Percentiles rank a stretch among this genome's conserved stretches.
Evolutionary conservation across 2,888 invertebrate species (phyloP).

Genomic region (Polietes domitor): DNA sequence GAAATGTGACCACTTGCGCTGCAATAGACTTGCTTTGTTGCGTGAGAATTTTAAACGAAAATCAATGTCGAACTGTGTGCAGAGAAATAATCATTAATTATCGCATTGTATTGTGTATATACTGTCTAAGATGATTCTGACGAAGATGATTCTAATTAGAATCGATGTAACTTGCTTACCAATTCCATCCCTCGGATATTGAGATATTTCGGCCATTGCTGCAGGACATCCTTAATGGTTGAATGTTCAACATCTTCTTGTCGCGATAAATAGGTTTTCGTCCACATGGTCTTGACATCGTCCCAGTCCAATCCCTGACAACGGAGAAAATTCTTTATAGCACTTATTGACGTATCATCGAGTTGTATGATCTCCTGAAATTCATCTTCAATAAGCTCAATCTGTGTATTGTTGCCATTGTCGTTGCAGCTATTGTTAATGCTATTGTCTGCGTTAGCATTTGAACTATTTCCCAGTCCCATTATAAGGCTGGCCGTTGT

Average conservation of each 20-base stretch:
- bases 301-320: slow-evolving; percentile 66
- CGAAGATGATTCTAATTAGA: background rate
- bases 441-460: slow-evolving; percentile 35
- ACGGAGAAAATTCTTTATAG: slow-evolving; percentile 65
- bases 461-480: background rate
- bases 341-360: slow-evolving; percentile 63
- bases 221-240: slow-evolving; percentile 57
- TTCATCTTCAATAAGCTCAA: slow-evolving; percentile 54
- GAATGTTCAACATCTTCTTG: slow-evolving; percentile 65
- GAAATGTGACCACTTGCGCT: slow-evolving; percentile 64
- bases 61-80: slow-evolving; percentile 65
- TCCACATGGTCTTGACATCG: slow-evolving; percentile 67
- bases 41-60: slow-evolving; percentile 64
- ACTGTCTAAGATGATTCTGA: too few relatives aligned
- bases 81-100: background rate
- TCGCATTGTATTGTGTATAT: background rate
- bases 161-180: slow-evolving; percentile 30
- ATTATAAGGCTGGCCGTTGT: background rate
- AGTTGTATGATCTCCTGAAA: slow-evolving; percentile 55
- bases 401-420: slow-evolving; percentile 57
- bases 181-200: slow-evolving; percentile 64
- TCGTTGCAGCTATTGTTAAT: slow-evolving; percentile 5
- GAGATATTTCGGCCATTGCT: slow-evolving; percentile 68
- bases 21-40: slow-evolving; percentile 57
- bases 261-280: slow-evolving; percentile 62